Conservation (phyloP, 2,888 invertebrate species). For the Minunthozetes semirufus region DNA sequence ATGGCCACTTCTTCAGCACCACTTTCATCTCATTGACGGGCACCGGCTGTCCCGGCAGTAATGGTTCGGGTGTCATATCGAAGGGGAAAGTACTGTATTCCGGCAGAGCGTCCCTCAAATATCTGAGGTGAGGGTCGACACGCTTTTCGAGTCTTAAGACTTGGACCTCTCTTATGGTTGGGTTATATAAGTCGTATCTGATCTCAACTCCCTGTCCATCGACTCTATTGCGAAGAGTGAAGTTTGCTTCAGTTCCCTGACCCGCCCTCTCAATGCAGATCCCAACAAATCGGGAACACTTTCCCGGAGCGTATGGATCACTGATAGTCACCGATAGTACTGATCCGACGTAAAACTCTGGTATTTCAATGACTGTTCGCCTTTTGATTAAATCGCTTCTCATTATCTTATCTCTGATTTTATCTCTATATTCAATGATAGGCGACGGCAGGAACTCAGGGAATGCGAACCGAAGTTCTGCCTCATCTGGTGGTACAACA, state of each 20-base stretch:
- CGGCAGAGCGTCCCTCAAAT: constrained; percentile 77
- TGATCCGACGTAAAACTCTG: constrained; percentile 96
- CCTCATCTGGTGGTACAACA: constrained; percentile 17
- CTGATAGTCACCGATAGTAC: constrained; percentile 79
- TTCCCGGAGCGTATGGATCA: constrained; percentile 75
- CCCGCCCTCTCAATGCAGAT: constrained; percentile 83
- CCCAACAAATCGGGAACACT: constrained; percentile 78
- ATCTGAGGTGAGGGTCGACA: constrained; percentile 77
- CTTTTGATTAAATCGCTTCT: constrained; percentile 85
- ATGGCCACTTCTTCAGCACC: constrained; percentile 62
- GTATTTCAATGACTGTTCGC: constrained; percentile 72
- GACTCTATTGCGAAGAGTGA: constrained; percentile 83
- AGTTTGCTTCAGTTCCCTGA: constrained; percentile 72
- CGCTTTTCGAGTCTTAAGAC: constrained; percentile 85
- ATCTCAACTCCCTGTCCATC: constrained; percentile 73
- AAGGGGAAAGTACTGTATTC: constrained; percentile 87
- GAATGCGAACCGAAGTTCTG: constrained; percentile 53
- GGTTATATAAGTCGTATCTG: constrained; percentile 84
- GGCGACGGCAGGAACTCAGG: constrained; percentile 91
- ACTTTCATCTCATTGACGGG: constrained; percentile 70
- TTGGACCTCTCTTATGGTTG: constrained; percentile 79
- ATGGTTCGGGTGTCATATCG: constrained; percentile 77
- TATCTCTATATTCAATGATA: constrained; percentile 66
- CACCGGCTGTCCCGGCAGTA: constrained; percentile 65
- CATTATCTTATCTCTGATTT: constrained; percentile 66